Evolutionary conservation across 1,140 invertebrate genomes (phyloP), one percentile per base, ranked within the genome.

Genomic region (Nylanderia fulva): DNA sequence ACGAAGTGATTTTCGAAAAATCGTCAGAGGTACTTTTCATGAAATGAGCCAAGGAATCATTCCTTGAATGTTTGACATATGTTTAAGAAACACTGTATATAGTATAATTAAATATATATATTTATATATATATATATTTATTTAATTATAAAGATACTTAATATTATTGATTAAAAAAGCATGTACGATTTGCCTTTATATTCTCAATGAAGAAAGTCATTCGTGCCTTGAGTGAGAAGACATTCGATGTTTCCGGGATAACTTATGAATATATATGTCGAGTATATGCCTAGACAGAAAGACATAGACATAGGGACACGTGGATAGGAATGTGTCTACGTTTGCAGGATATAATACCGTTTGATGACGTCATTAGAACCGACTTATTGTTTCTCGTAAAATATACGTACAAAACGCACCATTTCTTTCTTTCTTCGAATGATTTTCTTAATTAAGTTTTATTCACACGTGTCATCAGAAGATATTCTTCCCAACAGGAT

Each of bases 351-450:
- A 87, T 92, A 91, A 91, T 91, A 86, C 87, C 77, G 71, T 92
- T 91, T 92, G 88, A 92, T 89, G 91, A 90, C 82, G 88, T 91
- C 90, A 92, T 92, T 91, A 92, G 79, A 86, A 85, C 82, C 24
- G 74, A 89, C 89, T 92, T 92, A 92, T 91, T 92, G 91, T 92
- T 92, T 92, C 90, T 91, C 91, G 89, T 89, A 91, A 91, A 92
- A 85, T 74, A 83, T 86, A 85, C 85, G 86, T 87, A 85, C 54
- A 76, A n/a, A 87, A 86, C 85, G 63, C 77, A 68, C 29, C 8
- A 61, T 80, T 29, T 58, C 24, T 56, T n/a, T 56, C 39, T 45
- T 6, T 76, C 60, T 76, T 76, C 58, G 36, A 36, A 63, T 42
- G 36, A 18, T 39, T 48, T 63, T 61, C 24, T 61, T 36, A 36